Evolutionary conservation across 2,113 vertebrate genomes (phyloP).

Genomic region (Tapirus terrestris): DNA sequence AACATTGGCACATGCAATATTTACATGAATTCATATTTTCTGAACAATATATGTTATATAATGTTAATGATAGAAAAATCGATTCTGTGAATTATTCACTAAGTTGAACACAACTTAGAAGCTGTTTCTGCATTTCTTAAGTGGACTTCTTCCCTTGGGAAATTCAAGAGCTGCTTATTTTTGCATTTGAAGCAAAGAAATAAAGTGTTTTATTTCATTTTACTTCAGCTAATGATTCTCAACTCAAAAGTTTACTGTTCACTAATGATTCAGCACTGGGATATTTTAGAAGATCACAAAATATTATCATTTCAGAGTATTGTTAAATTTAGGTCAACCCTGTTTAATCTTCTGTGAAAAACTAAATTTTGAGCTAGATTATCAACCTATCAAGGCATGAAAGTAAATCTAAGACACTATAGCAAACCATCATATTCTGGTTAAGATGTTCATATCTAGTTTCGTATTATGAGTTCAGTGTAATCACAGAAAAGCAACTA

Average conservation of each 20-base stretch:
- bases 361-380: conserved; percentile 15
- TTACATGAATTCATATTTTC: conserved; percentile 36
- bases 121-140: background rate
- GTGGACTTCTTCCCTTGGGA: conserved; percentile 21
- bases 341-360: conserved; percentile 47
- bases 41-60: background rate
- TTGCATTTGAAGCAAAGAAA: conserved; percentile 38
- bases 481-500: background rate
- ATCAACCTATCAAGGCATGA: background rate
- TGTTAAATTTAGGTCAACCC: background rate
- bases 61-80: conserved; percentile 7
- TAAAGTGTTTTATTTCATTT: conserved; percentile 52
- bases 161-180: conserved; percentile 9
- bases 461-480: background rate
- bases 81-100: conserved; percentile 48
- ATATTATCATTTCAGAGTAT: conserved; percentile 11
- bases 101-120: conserved; percentile 33
- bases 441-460: background rate
- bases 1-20: background rate
- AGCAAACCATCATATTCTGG: background rate
- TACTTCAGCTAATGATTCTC: conserved; percentile 47
- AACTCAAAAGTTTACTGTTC: conserved; percentile 41
- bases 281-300: conserved; percentile 47
- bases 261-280: conserved; percentile 41
- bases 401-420: background rate